Evolutionary conservation across 2,113 vertebrate genomes (phyloP).

Genomic region (Morone chrysops): DNA sequence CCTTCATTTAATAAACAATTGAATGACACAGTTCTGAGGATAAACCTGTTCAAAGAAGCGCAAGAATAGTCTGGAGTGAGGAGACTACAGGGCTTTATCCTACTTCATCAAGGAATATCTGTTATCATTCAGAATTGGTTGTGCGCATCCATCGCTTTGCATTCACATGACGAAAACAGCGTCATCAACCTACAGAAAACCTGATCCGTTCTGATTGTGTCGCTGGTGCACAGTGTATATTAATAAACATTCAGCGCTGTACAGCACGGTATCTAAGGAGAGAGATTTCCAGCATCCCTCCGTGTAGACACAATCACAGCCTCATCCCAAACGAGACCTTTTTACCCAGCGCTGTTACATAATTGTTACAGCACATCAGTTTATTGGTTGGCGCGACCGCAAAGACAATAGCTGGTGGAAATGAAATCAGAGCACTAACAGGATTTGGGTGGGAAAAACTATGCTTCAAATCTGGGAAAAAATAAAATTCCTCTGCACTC

Average conservation of each 20-base stretch:
- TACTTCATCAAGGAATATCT: slow-evolving; percentile 49
- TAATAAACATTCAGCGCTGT: slow-evolving; percentile 31
- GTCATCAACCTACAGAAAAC: slow-evolving; percentile 30
- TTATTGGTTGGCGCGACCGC: neutral
- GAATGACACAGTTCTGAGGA: slow-evolving; percentile 79
- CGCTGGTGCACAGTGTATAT: slow-evolving; percentile 19
- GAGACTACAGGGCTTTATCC: slow-evolving; percentile 61
- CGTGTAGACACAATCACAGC: neutral
- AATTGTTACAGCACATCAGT: slow-evolving; percentile 32
- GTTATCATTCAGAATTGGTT: slow-evolving; percentile 54
- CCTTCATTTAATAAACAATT: slow-evolving; percentile 84
- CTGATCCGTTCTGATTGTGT: slow-evolving; percentile 59
- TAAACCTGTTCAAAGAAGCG: slow-evolving; percentile 81
- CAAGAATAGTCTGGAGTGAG: slow-evolving; percentile 54
- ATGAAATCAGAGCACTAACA: slow-evolving; percentile 48
- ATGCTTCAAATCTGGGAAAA: slow-evolving; percentile 28
- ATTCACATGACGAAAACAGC: slow-evolving; percentile 19
- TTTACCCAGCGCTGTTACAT: slow-evolving; percentile 21
- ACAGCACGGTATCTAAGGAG: slow-evolving; percentile 14
- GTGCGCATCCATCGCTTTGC: neutral
- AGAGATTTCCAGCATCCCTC: neutral
- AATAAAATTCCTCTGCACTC: slow-evolving; percentile 12
- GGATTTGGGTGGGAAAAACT: slow-evolving; percentile 60
- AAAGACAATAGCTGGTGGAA: slow-evolving; percentile 39
- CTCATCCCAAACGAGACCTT: slow-evolving; percentile 1